These are phyloP conservation scores for Steatornis caripensis DNA, from an alignment of 2,113 vertebrate genomes.

Conservation along the genomic window DNA sequence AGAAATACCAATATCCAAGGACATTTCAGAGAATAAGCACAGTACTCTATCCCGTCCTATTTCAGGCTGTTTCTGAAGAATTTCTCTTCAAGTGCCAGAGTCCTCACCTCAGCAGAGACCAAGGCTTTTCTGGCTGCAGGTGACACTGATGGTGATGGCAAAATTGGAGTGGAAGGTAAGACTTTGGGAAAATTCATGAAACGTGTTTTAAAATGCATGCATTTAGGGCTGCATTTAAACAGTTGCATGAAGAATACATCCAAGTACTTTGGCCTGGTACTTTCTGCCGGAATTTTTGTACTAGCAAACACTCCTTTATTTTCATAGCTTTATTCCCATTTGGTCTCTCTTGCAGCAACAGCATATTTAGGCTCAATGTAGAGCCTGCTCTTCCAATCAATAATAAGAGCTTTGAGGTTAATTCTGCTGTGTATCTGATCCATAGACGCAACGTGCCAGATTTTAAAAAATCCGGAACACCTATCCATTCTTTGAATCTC, in stretches of 20 bases:
- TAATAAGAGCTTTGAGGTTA: neutral
- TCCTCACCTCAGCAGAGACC: slow-evolving; percentile 77
- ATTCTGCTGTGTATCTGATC: neutral
- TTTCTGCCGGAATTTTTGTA: neutral
- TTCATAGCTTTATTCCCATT: neutral
- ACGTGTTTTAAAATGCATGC: neutral
- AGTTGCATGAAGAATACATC: neutral
- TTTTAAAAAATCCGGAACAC: neutral
- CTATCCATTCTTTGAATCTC: neutral
- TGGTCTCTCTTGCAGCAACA: neutral
- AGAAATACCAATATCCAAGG: neutral
- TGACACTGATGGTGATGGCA: slow-evolving; percentile 84
- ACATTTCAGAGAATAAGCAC: neutral
- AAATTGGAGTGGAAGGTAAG: slow-evolving; percentile 84
- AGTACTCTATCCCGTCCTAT: neutral
- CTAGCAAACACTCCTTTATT: neutral
- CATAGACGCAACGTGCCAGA: neutral
- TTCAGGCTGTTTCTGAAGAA: slow-evolving; percentile 83
- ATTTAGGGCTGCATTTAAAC: neutral
- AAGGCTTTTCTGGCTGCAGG: slow-evolving; percentile 78
- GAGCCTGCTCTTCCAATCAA: neutral
- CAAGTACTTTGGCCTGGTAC: neutral
- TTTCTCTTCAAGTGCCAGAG: slow-evolving; percentile 76
- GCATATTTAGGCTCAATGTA: neutral
- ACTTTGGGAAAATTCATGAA: neutral